Evolutionary conservation across 2,888 invertebrate species (phyloP).

Genomic region (Megamerina dolium): DNA sequence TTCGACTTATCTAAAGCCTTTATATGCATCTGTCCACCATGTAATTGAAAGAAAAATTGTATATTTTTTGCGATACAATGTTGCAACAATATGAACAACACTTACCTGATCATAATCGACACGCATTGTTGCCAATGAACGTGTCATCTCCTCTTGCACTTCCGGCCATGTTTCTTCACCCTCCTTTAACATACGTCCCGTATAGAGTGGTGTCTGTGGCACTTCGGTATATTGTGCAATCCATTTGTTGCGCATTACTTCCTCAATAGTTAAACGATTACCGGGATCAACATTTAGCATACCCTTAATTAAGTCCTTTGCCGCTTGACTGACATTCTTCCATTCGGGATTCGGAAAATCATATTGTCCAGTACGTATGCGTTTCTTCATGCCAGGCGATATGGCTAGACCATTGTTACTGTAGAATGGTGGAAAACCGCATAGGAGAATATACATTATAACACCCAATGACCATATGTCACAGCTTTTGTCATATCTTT

Average conservation of each 20-base stretch:
- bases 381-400: conserved; percentile 98
- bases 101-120: conserved; percentile 95
- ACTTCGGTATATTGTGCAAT: conserved; percentile 77
- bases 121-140: conserved; percentile 95
- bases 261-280: conserved; percentile 80
- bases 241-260: conserved; percentile 85
- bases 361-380: conserved; percentile 82
- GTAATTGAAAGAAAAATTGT: neutral
- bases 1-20: conserved; percentile 90
- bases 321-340: conserved; percentile 89
- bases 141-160: conserved; percentile 98
- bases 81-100: neutral
- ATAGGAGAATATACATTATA: conserved; percentile 97
- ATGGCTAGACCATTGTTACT: conserved; percentile 96
- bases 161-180: conserved; percentile 93
- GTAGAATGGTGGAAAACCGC: conserved; percentile 99
- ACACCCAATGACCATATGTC: conserved; percentile 99
- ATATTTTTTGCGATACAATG: neutral
- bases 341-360: conserved; percentile 96
- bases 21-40: conserved; percentile 68
- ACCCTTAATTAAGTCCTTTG: conserved; percentile 90
- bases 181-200: conserved; percentile 81
- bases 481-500: conserved; percentile 98
- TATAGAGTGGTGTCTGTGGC: conserved; percentile 91
- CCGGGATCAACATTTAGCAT: conserved; percentile 93